Evolutionary conservation across 2,797 vertebrate species (phyloP).

Genomic region (Cyclopterus lumpus): DNA sequence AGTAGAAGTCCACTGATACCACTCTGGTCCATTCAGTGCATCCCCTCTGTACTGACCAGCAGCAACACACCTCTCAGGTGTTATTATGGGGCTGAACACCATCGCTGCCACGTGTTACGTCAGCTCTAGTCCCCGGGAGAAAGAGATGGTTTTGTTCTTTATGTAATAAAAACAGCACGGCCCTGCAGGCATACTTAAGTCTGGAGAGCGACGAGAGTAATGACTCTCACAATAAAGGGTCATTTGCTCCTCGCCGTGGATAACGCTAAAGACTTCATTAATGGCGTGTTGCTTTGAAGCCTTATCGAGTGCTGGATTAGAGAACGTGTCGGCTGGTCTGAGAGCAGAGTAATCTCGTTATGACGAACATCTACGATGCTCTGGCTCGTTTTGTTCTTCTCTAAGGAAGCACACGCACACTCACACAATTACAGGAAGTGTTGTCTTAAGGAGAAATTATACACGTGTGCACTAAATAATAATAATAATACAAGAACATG

Average conservation of each 20-base stretch:
- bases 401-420: slow-evolving; percentile 6
- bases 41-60: neutral
- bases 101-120: neutral
- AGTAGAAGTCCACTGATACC: neutral
- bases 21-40: neutral
- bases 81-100: slow-evolving; percentile 2
- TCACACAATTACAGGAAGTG: neutral
- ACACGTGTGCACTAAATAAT: neutral
- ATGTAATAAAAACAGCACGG: slow-evolving; percentile 8
- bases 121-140: neutral
- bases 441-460: neutral
- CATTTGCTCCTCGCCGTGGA: slow-evolving; percentile 30
- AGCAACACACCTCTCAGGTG: slow-evolving; percentile 1
- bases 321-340: slow-evolving; percentile 17
- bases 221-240: slow-evolving; percentile 50
- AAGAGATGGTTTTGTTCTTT: neutral
- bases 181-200: slow-evolving; percentile 44
- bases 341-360: slow-evolving; percentile 56
- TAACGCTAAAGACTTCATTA: slow-evolving; percentile 50
- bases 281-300: slow-evolving; percentile 58
- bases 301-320: slow-evolving; percentile 54
- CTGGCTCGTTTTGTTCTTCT: slow-evolving; percentile 26
- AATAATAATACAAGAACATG: too few relatives aligned
- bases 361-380: slow-evolving; percentile 35
- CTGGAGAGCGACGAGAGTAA: slow-evolving; percentile 25